Evolutionary conservation across 2,888 invertebrate genomes (phyloP), one percentile per base, ranked within the genome.

Genomic region (Rhingia campestris): DNA sequence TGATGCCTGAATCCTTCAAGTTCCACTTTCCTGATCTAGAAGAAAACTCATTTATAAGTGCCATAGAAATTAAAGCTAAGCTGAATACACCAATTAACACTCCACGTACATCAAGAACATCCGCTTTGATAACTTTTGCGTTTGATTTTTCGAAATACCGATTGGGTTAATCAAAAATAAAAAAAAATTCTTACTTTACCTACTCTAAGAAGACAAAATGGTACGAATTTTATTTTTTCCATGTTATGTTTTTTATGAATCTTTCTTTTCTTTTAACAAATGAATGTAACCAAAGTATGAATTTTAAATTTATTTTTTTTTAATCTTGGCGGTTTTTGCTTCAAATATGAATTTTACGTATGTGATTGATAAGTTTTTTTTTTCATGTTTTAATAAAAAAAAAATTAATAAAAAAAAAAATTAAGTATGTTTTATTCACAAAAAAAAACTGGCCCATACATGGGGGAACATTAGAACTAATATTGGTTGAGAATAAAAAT

Each of bases 21-120:
- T n/a, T n/a, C n/a, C n/a, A n/a, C n/a, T n/a, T n/a, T n/a, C 70
- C 75, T 69, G 70, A 75, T 70, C 59, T 56, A 70, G 70, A 81
- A 75, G 64, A 81, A 64, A 70, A 58, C 59, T 64, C 64, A 41
- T 12, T 70, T 75, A 76, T 70, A 51, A 72, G 70, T 59, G 70
- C 51, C 35, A 43, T 43, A n/a, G 10, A 59, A 51, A 72, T 59
- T 41, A 72, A 72, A 69, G 35, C 58, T 47, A 56, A 69, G 47
- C 58, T 70, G 47, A 47, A 37, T 70, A 14, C 54, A 58, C 70
- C 58, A 59, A 70, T 39, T 70, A 59, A 69, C 58, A 30, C 39
- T 39, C 58, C 58, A 58, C 41, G 58, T 58, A 58, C 58, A 37
- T 58, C 58, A 41, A 58, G 58, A 58, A 58, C 58, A 58, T 58